Conservation (phyloP, 2,113 vertebrate species). For the Physeter macrocephalus region DNA sequence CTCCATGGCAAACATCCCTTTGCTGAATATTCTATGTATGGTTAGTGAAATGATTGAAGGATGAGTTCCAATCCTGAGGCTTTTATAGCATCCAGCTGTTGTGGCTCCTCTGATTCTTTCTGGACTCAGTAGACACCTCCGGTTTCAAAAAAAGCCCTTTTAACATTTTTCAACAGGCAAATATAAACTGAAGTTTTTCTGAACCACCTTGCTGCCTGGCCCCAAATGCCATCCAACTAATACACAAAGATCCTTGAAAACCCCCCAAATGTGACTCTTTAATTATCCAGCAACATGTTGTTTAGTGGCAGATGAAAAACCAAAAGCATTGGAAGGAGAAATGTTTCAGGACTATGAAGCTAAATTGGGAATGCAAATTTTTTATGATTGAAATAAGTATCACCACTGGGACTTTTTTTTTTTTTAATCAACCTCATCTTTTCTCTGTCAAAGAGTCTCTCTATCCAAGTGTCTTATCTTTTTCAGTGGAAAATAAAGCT, state of each 20-base stretch:
- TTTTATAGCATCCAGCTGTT: neutral
- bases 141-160: neutral
- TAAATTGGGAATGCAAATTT: conserved; percentile 27
- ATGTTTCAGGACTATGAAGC: neutral
- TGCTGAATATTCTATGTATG: neutral
- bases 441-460: conserved; percentile 36
- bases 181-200: neutral
- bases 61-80: neutral
- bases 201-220: neutral
- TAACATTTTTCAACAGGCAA: neutral
- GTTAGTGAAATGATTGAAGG: conserved; percentile 20
- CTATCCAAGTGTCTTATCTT: conserved; percentile 38
- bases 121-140: neutral
- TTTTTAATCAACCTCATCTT: conserved; percentile 31
- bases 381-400: conserved; percentile 10
- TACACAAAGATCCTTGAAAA: neutral
- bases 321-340: conserved; percentile 16
- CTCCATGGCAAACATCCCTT: neutral
- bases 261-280: neutral
- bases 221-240: neutral
- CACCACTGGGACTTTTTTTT: neutral
- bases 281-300: conserved; percentile 25
- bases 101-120: neutral
- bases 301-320: conserved; percentile 28
- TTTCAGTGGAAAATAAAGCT: conserved; percentile 58